Conservation (phyloP, 2,113 vertebrate genomes). For the Pedetes capensis region DNA sequence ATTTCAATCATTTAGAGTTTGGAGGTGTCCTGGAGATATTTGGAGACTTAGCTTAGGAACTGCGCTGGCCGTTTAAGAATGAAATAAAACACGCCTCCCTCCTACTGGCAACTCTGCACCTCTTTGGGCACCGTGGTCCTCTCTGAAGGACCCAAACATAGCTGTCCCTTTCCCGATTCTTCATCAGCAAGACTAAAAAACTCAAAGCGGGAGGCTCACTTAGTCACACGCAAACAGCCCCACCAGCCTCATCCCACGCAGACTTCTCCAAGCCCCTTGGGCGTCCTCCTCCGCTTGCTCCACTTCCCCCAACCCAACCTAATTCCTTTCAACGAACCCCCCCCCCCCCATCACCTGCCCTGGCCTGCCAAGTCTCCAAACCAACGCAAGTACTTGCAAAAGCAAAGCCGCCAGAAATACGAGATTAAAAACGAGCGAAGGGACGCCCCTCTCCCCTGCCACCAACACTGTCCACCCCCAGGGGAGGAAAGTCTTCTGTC, state of each 20-base stretch:
- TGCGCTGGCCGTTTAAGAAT: background rate
- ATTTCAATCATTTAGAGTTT: slow-evolving; percentile 66
- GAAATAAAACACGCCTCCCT: background rate
- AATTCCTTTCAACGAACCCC: background rate
- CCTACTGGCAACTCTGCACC: background rate
- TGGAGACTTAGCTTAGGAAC: background rate
- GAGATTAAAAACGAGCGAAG: background rate
- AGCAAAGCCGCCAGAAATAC: background rate
- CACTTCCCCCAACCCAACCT: background rate
- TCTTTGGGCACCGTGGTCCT: background rate
- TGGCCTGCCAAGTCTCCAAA: background rate
- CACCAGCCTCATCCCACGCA: background rate
- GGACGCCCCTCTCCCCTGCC: background rate
- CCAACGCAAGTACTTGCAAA: slow-evolving; percentile 24
- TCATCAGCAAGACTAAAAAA: background rate
- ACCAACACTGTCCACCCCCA: background rate
- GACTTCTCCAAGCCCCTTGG: background rate
- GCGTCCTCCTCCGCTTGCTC: background rate
- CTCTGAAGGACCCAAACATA: background rate
- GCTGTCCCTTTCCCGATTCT: background rate
- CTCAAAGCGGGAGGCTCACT: background rate
- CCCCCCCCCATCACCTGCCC: background rate
- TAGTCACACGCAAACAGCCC: background rate
- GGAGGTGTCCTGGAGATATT: slow-evolving; percentile 36
- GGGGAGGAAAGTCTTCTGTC: background rate